Evolutionary conservation across 2,113 vertebrate species (phyloP), one percentile per base, ranked within the genome.

Genomic region (Mystacornis crossleyi): DNA sequence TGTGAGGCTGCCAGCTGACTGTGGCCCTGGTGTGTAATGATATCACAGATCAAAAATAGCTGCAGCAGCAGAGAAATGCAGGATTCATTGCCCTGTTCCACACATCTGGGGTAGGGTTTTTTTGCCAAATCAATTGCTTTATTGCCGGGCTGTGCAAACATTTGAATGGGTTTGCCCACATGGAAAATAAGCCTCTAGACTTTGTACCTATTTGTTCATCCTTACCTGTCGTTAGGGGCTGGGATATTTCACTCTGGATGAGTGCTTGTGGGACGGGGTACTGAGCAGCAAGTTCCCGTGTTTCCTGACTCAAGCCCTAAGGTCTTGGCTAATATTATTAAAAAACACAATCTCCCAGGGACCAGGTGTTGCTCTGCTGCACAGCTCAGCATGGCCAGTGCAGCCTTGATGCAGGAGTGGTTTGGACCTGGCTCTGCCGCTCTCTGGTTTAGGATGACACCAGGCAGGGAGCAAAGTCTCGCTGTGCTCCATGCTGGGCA

Each of bases 11-110:
- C 96, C 95, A 95, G 95, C 75, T 97, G 96, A 93, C 95, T 78
- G 20, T 2, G 28, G 94, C 94, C 91, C 86, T 54, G 4, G 13
- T 74, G 86, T 86, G 82, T 90, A 83, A 70, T 95, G 94, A 90
- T 93, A 90, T 86, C 92, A 95, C 67, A 58, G 71, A 93, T 92
- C 91, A 83, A 86, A 93, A 96, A 95, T 93, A 95, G 94, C 93
- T 92, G 67, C 72, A 81, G 89, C 80, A 70, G 72, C 24, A 90
- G 47, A 86, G 89, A 92, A 93, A 78, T 70, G 47, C 60, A 78
- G 85, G 45, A 78, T 55, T 67, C n/a, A 10, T 31, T 77, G 71
- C 38, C 51, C 16, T 3, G 0, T 48, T 88, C 78, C 45, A 82
- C 81, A 51, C 48, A 48, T 79, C 34, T 77, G 48, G 54, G 7